phyloP scores from a whole-genome alignment of 2,113 vertebrate species.

The Aleadryas rufinucha region DNA sequence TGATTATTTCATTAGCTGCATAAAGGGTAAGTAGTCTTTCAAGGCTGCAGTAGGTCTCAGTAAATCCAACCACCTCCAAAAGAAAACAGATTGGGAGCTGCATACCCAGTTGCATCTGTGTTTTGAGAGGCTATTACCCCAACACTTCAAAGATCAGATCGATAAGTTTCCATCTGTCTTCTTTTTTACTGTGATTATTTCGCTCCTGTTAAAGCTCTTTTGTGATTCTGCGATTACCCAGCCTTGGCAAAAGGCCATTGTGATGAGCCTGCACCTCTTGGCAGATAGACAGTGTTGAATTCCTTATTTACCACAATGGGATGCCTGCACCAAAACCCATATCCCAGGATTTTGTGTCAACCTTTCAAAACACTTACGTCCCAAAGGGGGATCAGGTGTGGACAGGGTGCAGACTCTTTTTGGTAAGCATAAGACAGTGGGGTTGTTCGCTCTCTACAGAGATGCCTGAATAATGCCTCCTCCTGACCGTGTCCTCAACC shows the following conservation, averaged over 20 bases:
- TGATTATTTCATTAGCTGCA: background rate
- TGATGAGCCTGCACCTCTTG: background rate
- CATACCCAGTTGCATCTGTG: background rate
- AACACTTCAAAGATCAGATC: background rate
- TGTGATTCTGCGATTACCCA: background rate
- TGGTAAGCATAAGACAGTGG: background rate
- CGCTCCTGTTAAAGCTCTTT: background rate
- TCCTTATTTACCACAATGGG: background rate
- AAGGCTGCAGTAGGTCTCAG: background rate
- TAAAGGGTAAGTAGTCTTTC: background rate
- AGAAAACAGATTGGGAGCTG: background rate
- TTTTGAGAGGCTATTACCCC: background rate
- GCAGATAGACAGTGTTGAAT: fast-evolving
- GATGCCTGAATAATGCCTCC: background rate
- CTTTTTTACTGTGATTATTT: background rate
- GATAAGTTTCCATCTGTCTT: fast-evolving
- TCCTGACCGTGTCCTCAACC: background rate
- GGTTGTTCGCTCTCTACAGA: background rate
- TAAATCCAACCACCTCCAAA: background rate
- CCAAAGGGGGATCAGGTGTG: background rate
- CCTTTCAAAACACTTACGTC: background rate
- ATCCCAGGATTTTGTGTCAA: background rate
- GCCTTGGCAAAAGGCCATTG: background rate
- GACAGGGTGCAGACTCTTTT: background rate
- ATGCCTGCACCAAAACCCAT: fast-evolving